Conservation (phyloP, 2,888 invertebrate genomes). For the Junonia oenone region DNA sequence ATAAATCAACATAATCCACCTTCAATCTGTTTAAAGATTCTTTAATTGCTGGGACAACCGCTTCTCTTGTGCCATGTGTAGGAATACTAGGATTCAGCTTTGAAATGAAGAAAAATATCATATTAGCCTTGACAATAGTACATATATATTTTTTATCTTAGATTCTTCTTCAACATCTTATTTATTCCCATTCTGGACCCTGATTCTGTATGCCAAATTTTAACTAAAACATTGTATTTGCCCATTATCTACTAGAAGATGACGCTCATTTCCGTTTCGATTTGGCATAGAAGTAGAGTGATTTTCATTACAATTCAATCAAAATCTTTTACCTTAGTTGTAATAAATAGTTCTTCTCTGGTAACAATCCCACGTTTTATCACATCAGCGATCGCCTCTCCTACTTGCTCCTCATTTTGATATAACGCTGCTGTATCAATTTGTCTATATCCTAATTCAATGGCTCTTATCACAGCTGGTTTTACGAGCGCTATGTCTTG, state of each 20-base stretch:
- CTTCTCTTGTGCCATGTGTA: neutral
- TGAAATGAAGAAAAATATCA: no score
- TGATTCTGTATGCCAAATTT: no score
- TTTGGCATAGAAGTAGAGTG: no score
- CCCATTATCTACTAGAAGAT: no score
- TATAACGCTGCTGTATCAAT: conserved; percentile 82
- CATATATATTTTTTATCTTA: no score
- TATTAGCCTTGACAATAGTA: no score
- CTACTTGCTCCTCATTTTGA: conserved; percentile 74
- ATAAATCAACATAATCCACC: conserved; percentile 24
- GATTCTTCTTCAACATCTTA: no score
- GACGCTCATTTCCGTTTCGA: no score
- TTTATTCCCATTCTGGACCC: no score
- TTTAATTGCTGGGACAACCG: neutral
- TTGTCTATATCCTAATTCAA: conserved; percentile 81
- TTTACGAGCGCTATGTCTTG: neutral
- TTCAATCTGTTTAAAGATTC: neutral
- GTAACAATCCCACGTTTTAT: conserved; percentile 65
- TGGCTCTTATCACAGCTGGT: conserved; percentile 64
- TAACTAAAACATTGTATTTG: no score
- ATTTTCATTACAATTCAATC: no score
- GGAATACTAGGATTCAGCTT: neutral
- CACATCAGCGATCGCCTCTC: conserved; percentile 70
- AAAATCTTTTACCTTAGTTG: conserved; percentile 63
- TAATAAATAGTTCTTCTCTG: conserved; percentile 76